Percentiles rank a stretch among this genome's conserved stretches.
These are phyloP conservation scores for Tipula vernalis DNA, from an alignment of 2,888 invertebrate species.

Conservation along the genomic window DNA sequence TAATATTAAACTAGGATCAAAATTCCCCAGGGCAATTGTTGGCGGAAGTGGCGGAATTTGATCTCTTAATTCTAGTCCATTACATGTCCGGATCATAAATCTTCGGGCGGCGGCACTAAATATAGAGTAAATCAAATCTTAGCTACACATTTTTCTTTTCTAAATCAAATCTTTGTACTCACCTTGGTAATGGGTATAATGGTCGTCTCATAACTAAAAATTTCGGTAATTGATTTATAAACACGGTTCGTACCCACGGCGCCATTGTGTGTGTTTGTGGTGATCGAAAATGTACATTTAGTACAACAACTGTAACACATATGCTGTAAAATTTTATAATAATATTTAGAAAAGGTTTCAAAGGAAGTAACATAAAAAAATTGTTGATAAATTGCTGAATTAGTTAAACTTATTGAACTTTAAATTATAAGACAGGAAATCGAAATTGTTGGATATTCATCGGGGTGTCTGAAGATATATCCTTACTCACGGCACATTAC, in stretches of 20 bases:
- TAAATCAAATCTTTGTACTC: background rate
- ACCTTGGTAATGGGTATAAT: constrained; percentile 35
- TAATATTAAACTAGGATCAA: constrained; percentile 22
- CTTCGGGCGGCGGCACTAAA: constrained; percentile 32
- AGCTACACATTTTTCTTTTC: background rate
- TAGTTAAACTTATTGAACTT: background rate
- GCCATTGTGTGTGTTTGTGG: constrained; percentile 98
- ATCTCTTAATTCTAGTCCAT: constrained; percentile 61
- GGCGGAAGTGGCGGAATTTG: constrained; percentile 42
- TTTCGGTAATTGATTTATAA: constrained; percentile 91
- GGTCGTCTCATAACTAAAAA: constrained; percentile 85
- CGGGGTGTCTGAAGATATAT: background rate
- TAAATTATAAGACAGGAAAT: background rate
- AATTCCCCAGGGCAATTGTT: constrained; percentile 39
- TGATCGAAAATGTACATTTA: constrained; percentile 96
- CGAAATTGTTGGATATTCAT: background rate
- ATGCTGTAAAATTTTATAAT: constrained; percentile 44
- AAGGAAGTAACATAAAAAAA: background rate
- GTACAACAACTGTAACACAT: constrained; percentile 88
- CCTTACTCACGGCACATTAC: background rate
- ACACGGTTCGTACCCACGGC: constrained; percentile 90
- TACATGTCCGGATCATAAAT: constrained; percentile 64
- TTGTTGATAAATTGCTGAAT: background rate
- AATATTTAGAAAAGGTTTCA: background rate
- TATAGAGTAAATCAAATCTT: background rate